Conservation (phyloP, 2,797 vertebrate genomes). For the Tarsius wallacei region DNA sequence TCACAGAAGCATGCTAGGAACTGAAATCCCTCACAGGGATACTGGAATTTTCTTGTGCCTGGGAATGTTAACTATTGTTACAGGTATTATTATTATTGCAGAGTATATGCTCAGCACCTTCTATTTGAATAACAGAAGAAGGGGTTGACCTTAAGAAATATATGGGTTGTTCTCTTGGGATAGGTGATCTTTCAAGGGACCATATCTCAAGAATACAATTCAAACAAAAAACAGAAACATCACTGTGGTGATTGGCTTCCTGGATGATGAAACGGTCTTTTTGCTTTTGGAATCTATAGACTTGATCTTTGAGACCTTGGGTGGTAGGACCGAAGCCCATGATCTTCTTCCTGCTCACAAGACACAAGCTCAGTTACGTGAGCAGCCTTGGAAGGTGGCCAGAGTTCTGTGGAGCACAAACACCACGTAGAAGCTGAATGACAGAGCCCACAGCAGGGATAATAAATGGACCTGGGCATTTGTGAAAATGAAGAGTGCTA, state of each 20-base stretch:
- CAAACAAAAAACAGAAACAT: neutral
- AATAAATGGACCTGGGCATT: neutral
- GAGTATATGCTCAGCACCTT: too few species aligned
- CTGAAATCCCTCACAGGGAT: neutral
- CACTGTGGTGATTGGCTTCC: neutral
- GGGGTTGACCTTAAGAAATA: neutral
- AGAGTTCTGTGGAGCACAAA: neutral
- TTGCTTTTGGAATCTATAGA: neutral
- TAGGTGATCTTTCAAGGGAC: neutral
- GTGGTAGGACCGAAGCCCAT: neutral
- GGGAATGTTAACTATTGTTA: neutral
- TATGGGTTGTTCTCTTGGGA: neutral
- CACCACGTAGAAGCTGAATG: neutral
- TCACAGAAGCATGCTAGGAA: neutral
- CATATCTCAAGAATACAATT: neutral
- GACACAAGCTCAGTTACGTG: neutral
- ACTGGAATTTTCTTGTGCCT: neutral
- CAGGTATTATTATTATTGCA: too few species aligned
- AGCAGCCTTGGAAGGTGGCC: neutral
- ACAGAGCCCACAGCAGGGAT: neutral
- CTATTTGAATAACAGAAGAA: neutral
- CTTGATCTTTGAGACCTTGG: neutral
- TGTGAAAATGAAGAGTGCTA: neutral
- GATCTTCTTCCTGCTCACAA: neutral
- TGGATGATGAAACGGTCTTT: neutral